A percentile compares a stretch with the other conserved stretches of the same genome.
Evolutionary conservation across 2,797 vertebrate genomes (phyloP).

Genomic region (Epinephelus malabaricus): DNA sequence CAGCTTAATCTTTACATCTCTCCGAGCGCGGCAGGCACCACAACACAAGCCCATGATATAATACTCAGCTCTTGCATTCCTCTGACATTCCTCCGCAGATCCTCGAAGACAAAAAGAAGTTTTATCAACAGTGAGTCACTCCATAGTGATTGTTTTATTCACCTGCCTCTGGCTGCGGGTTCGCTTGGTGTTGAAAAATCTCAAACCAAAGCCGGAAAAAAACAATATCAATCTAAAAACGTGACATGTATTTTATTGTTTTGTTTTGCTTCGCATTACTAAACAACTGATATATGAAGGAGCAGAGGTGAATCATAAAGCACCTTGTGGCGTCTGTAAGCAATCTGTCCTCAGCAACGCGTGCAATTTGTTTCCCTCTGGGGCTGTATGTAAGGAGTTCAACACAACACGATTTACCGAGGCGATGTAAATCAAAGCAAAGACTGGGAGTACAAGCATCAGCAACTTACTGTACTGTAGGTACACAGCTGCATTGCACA

Average conservation of each 20-base stretch:
- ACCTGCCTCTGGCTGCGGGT: constrained; percentile 24
- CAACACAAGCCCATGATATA: constrained; percentile 46
- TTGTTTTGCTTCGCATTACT: constrained; percentile 8
- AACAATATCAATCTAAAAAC: constrained; percentile 24
- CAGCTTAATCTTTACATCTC: constrained; percentile 62
- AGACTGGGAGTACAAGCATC: constrained; percentile 37
- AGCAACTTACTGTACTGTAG: constrained; percentile 30
- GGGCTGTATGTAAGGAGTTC: constrained; percentile 30
- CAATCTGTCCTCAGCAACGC: constrained; percentile 47
- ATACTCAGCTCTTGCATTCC: constrained; percentile 55
- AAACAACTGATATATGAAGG: constrained; percentile 22
- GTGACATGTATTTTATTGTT: constrained; percentile 23
- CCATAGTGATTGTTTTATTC: constrained; percentile 26
- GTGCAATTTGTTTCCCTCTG: constrained; percentile 46
- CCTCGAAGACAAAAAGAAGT: constrained; percentile 52
- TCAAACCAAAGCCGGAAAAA: constrained; percentile 11
- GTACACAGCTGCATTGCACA: constrained; percentile 34
- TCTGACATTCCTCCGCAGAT: constrained; percentile 56
- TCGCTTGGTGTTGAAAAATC: constrained; percentile 26
- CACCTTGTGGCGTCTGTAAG: constrained; percentile 33
- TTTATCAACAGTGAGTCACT: constrained; percentile 48
- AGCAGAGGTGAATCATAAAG: constrained; percentile 47
- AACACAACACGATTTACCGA: constrained; percentile 42
- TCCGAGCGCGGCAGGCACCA: constrained; percentile 21
- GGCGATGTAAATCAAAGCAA: constrained; percentile 46